Evolutionary conservation across 1,140 invertebrate species (phyloP).

Genomic region (Xylocopa sonorina): DNA sequence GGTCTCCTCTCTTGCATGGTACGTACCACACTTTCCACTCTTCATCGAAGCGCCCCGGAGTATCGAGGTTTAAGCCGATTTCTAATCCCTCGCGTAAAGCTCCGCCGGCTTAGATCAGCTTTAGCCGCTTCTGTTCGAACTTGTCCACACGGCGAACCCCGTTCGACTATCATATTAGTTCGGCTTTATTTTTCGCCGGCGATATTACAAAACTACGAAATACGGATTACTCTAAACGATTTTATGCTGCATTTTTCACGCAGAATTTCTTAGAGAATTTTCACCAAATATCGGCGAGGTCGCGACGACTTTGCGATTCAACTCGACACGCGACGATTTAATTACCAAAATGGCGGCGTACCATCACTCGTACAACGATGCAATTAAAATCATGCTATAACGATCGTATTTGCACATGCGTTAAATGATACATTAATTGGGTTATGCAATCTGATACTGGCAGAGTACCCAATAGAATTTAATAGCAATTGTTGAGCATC

Average conservation of each 20-base stretch:
- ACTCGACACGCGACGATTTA: no score
- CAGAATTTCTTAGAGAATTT: not conserved
- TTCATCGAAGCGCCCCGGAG: conserved; percentile 57
- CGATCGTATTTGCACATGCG: no score
- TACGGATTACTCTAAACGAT: not conserved
- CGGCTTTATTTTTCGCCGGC: not conserved
- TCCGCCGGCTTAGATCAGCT: conserved; percentile 58
- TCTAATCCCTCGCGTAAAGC: conserved; percentile 51
- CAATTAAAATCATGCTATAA: no score
- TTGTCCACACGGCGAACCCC: conserved; percentile 51
- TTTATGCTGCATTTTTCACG: not conserved
- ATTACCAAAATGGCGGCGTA: no score
- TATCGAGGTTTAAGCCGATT: conserved; percentile 66
- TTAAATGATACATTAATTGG: no score
- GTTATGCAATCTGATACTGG: no score
- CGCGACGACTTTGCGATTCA: no score
- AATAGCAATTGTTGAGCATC: no score
- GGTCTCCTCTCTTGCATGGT: conserved; percentile 32
- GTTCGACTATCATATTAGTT: conserved; percentile 27
- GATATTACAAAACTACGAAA: conserved; percentile 24
- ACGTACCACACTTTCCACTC: conserved; percentile 65
- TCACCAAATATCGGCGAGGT: no score
- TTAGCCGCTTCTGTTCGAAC: conserved; percentile 59
- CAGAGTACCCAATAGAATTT: no score
- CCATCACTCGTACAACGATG: no score